Conservation (phyloP, 1,140 invertebrate species). For the Onthophagus taurus region DNA sequence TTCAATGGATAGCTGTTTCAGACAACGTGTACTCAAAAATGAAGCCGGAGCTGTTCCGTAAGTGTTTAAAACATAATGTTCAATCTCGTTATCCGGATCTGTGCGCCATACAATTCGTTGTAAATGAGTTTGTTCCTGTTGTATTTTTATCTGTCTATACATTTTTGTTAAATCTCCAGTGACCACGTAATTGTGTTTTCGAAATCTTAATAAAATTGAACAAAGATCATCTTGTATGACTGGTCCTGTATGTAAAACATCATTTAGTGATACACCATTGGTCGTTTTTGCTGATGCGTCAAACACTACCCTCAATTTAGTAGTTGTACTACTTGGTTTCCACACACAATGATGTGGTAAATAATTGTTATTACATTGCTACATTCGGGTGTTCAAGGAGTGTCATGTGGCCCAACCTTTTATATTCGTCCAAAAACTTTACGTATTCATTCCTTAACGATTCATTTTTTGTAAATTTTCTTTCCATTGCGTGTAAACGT, state of each 20-base stretch:
- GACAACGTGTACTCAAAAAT: constrained; percentile 9
- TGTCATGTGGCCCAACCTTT: constrained; percentile 31
- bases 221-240: constrained; percentile 18
- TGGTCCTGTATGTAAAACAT: constrained; percentile 18
- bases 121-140: constrained; percentile 20
- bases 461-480: constrained; percentile 23
- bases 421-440: constrained; percentile 30
- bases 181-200: constrained; percentile 9
- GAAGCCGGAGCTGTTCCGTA: constrained; percentile 27
- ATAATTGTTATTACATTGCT: constrained; percentile 16
- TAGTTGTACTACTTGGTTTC: constrained; percentile 24
- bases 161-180: constrained; percentile 35
- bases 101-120: constrained; percentile 33
- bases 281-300: constrained; percentile 15
- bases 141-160: constrained; percentile 35
- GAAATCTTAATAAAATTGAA: constrained; percentile 18
- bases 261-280: constrained; percentile 22
- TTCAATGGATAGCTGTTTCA: not conserved
- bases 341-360: constrained; percentile 25
- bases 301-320: constrained; percentile 26
- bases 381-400: not conserved
- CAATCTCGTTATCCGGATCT: constrained; percentile 5
- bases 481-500: constrained; percentile 27
- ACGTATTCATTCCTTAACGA: constrained; percentile 17
- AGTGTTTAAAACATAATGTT: constrained; percentile 10